These are phyloP conservation scores for Platycercus adscitus DNA, from an alignment of 2,113 vertebrate species.

Conservation along the genomic window DNA sequence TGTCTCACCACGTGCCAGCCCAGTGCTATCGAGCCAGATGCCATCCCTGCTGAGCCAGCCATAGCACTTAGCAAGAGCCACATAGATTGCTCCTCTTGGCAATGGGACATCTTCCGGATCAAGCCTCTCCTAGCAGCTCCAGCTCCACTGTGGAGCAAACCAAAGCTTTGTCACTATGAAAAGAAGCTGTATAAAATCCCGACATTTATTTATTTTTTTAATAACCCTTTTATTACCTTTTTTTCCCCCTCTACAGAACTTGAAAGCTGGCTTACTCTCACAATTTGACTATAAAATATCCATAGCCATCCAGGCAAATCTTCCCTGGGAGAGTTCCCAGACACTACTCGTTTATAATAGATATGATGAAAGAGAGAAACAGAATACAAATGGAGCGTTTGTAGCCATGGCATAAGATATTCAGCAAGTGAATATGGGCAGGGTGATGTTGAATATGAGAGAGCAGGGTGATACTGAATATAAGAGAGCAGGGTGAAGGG, in stretches of 20 bases:
- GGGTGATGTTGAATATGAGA: constrained; percentile 36
- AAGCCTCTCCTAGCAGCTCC: neutral
- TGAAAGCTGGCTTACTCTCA: constrained; percentile 64
- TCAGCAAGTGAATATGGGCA: constrained; percentile 53
- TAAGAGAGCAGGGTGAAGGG: constrained; percentile 25
- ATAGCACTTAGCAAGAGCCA: neutral
- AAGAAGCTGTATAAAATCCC: neutral
- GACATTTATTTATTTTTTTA: constrained; percentile 71
- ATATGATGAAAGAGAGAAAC: constrained; percentile 70
- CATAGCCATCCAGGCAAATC: constrained; percentile 72
- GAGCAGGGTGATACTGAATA: constrained; percentile 41
- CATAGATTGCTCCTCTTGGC: neutral
- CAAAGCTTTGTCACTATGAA: neutral
- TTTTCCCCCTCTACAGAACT: neutral
- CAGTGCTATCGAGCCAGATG: neutral
- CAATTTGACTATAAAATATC: constrained; percentile 75
- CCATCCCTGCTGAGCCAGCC: neutral
- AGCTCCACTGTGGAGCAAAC: neutral
- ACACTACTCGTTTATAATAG: constrained; percentile 74
- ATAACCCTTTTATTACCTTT: constrained; percentile 68
- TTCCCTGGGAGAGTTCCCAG: constrained; percentile 71
- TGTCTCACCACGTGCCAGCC: neutral
- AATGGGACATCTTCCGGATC: neutral
- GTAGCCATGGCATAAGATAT: constrained; percentile 69
- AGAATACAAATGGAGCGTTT: constrained; percentile 67